Conservation (phyloP, 2,888 invertebrate genomes). For the Dicyrtomina minuta region DNA sequence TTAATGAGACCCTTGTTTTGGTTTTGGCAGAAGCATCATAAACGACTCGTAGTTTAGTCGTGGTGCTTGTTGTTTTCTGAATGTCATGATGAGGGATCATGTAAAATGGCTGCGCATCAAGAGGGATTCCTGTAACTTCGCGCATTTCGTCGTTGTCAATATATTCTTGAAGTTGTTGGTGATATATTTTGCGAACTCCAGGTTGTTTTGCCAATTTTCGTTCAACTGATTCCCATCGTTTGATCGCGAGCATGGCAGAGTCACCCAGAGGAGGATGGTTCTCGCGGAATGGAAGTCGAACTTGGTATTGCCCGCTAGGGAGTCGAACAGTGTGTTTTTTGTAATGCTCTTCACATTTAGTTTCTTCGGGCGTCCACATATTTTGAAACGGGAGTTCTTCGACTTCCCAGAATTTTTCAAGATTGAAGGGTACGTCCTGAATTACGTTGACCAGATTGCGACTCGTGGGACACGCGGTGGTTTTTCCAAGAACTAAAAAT, state of each 20-base stretch:
- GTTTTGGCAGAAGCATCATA: slow-evolving; percentile 54
- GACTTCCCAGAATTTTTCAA: no score
- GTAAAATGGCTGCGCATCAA: no score
- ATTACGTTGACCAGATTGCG: no score
- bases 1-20: slow-evolving; percentile 53
- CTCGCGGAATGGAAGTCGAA: no score
- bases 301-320: no score
- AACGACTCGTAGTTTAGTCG: slow-evolving; percentile 51
- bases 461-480: no score
- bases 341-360: no score
- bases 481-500: no score
- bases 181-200: neutral
- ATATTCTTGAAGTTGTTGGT: neutral
- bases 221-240: neutral
- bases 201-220: neutral
- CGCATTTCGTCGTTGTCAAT: neutral
- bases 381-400: no score
- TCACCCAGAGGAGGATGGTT: neutral
- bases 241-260: neutral
- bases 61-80: slow-evolving; percentile 37
- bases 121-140: neutral
- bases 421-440: no score
- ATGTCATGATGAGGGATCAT: slow-evolving; percentile 55
- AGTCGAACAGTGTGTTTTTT: no score
- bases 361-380: no score